phyloP scores from a whole-genome alignment of 2,888 invertebrate species.

The Athalia circularis region DNA sequence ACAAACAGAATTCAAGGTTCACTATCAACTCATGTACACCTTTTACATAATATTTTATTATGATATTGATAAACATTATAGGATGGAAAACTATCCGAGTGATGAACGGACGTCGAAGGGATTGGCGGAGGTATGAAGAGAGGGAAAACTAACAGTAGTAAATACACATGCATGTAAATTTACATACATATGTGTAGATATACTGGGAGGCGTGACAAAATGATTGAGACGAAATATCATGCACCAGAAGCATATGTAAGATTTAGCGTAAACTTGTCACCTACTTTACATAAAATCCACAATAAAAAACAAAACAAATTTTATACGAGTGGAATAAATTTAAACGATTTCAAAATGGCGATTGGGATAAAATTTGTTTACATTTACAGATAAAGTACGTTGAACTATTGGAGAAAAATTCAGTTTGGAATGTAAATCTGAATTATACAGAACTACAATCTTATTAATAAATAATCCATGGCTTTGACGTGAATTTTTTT shows the following conservation, averaged over 20 bases:
- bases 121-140: not conserved
- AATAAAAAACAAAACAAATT: constrained; percentile 12
- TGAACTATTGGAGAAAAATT: constrained; percentile 24
- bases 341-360: constrained; percentile 21
- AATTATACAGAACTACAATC: not conserved
- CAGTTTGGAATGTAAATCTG: not conserved
- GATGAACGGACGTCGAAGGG: not conserved
- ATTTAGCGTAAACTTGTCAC: not conserved
- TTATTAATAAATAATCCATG: not conserved
- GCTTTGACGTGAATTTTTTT: too few species aligned
- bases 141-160: not conserved
- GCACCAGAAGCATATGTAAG: not conserved
- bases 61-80: constrained; percentile 33
- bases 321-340: constrained; percentile 23
- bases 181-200: not conserved
- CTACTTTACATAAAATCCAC: not conserved
- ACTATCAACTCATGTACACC: constrained; percentile 15
- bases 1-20: constrained; percentile 36
- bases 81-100: not conserved
- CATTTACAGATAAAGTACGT: constrained; percentile 29
- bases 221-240: not conserved
- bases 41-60: constrained; percentile 31
- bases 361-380: constrained; percentile 37
- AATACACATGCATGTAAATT: not conserved
- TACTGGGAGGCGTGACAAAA: too few species aligned